Evolutionary conservation across 2,888 invertebrate genomes (phyloP).

Genomic region (Oxycera nigricornis): DNA sequence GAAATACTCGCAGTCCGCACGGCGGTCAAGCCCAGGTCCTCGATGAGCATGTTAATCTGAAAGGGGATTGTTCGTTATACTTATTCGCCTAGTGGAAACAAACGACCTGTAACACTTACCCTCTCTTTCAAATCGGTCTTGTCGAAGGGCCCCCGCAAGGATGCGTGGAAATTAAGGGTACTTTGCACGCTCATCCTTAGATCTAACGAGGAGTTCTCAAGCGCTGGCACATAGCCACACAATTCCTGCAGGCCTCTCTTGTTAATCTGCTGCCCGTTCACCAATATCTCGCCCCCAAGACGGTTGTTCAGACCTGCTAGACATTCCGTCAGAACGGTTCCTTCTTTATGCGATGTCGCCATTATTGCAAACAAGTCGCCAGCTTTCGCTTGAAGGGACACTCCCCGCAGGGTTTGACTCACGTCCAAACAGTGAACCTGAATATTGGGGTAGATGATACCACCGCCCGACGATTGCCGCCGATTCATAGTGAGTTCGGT

Average conservation of each 20-base stretch:
- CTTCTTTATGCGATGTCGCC: conserved; percentile 87
- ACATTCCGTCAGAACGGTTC: conserved; percentile 83
- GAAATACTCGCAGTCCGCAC: conserved; percentile 87
- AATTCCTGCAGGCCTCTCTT: conserved; percentile 74
- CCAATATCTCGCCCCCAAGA: conserved; percentile 77
- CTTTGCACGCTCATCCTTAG: conserved; percentile 90
- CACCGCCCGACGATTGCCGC: conserved; percentile 58
- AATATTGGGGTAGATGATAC: conserved; percentile 62
- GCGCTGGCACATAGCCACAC: conserved; percentile 65
- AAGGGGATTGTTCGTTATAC: conserved; percentile 45
- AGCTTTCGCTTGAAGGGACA: conserved; percentile 88
- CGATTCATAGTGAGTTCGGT: conserved; percentile 48
- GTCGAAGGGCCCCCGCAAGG: conserved; percentile 65
- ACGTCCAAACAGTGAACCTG: conserved; percentile 76
- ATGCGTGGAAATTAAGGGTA: conserved; percentile 83
- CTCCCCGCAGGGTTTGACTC: conserved; percentile 71
- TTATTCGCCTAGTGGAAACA: not conserved
- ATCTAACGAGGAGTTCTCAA: conserved; percentile 59
- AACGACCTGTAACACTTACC: conserved; percentile 61
- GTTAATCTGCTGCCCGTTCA: conserved; percentile 86
- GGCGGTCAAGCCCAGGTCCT: conserved; percentile 89
- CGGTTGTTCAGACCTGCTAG: conserved; percentile 78
- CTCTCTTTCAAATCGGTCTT: conserved; percentile 73
- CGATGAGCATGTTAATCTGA: conserved; percentile 86
- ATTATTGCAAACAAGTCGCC: conserved; percentile 91